Evolutionary conservation across 2,113 vertebrate species (phyloP), one percentile per base, ranked within the genome.

Genomic region (Noturus placidus): DNA sequence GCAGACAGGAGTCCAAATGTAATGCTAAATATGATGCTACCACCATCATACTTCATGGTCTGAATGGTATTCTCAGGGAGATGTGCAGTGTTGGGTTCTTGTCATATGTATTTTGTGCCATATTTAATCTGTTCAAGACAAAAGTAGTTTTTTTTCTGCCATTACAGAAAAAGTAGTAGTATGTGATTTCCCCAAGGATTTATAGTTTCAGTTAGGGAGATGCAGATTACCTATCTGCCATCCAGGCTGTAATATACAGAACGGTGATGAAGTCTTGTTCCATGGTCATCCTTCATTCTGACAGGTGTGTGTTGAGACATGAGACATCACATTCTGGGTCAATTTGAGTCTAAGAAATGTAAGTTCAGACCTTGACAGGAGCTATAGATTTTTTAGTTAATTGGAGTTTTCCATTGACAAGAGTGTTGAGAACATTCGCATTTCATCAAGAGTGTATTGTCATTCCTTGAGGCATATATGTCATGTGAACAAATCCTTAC

Each of bases 231-330:
- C 57, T 61, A n/a, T 65, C 50, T n/a, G 74, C 38, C 78, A 30
- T 65, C 54, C 70, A 38, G 67, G 19, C 77, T 79, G 61, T 72
- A 80, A 87, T 87, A 79, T 87, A 85, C n/a, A 83, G 74, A 59
- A 80, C 42, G 87, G 82, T 82, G 80, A 82, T 87, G 77, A 87
- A 87, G 84, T 84, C 74, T 33, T 65, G 59, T 79, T 80, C 50
- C 25, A 6, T 80, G 72, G 25, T 76, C 54, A 85, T 90, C 83
- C 87, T 82, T 88, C 89, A 89, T 57, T 79, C 78, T 87, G 89
- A 89, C 87, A 87, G 70, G 61, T 84, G 80, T 69, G 79, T 82
- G 85, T 86, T 81, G 56, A 82, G 78, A 89, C 86, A 88, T 63
- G 76, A 59, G 38, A 38, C 76, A 65, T 69, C 76, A 20, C 30